phyloP scores from a whole-genome alignment of 2,888 invertebrate genomes.

The Globia sparganii region DNA sequence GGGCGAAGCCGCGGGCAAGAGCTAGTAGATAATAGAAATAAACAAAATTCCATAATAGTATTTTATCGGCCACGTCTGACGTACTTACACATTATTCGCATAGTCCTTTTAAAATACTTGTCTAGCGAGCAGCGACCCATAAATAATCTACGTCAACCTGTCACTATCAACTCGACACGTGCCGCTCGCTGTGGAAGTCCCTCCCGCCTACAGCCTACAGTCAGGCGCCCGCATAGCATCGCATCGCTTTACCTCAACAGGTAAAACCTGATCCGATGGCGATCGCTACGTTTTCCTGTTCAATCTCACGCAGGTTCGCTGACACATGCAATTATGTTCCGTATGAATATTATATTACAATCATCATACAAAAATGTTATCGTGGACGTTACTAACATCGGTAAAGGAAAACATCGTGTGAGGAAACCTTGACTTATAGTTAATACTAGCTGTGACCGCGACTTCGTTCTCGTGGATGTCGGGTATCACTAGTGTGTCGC shows the following conservation, averaged over 20 bases:
- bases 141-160: not conserved
- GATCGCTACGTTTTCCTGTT: conserved; percentile 24
- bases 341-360: too few relatives aligned
- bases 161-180: not conserved
- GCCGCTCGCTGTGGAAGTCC: not conserved
- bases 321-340: not conserved
- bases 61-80: too few relatives aligned
- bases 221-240: conserved; percentile 1
- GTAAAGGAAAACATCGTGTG: too few relatives aligned
- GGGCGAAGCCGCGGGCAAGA: too few relatives aligned
- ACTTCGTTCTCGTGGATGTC: too few relatives aligned
- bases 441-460: too few relatives aligned
- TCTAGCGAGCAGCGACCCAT: not conserved
- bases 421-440: too few relatives aligned
- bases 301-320: not conserved
- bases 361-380: too few relatives aligned
- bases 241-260: not conserved
- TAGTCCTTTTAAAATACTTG: not conserved
- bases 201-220: not conserved
- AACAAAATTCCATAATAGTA: too few relatives aligned
- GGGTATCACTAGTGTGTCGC: too few relatives aligned
- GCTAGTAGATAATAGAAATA: too few relatives aligned
- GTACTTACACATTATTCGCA: not conserved
- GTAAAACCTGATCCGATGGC: conserved; percentile 20
- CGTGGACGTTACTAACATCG: too few relatives aligned